Evolutionary conservation across 2,113 vertebrate genomes (phyloP), one percentile per base, ranked within the genome.

Genomic region (Crocuta crocuta): DNA sequence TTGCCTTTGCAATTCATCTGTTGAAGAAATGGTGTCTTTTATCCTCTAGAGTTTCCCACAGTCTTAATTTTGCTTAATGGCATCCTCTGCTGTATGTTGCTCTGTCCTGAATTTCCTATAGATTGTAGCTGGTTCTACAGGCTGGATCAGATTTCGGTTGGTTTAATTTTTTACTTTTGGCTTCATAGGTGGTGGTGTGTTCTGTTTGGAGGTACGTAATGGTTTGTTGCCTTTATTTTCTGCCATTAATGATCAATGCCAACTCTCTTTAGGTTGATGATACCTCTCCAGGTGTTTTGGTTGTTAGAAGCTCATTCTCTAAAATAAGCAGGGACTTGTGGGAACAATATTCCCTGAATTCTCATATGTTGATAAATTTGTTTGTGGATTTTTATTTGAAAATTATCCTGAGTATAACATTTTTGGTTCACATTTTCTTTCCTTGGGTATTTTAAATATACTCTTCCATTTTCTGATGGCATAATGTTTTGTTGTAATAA

Each of bases 21-120:
- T 83, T 82, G 13, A 86, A 91, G 11, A 93, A 90, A 90, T 58
- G 12, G 6, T 33, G 6, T 33, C 24, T 28, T 89, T 89, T 88
- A 26, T 91, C 15, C 53, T 89, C 19, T 55, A 87, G 31, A 94
- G 23, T 80, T 92, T 83, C 68, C 33, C 58, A 26, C 1, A 68
- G 68, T 91, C 58, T 95, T 86, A 61, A 87, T 83, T 94, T 96
- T 81, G 65, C 28, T 73, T 66, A 11, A 58, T 87, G 43, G 24
- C 35, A 43, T 94, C 53, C 50, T 35, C 31, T 78, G 17, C 86
- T 92, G 50, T 17, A 39, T 39, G 35, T 65, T 93, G 39, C 15
- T 96, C 73, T 84, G 45, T 76, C 15, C 79, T 85, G 43, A 39
- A 91, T 81, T 84, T 94, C 76, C 71, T 95, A 16, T 26, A 55